Conservation (phyloP, 92 coral and sea anemone genomes). For the Zoanthus sansibaricus region DNA sequence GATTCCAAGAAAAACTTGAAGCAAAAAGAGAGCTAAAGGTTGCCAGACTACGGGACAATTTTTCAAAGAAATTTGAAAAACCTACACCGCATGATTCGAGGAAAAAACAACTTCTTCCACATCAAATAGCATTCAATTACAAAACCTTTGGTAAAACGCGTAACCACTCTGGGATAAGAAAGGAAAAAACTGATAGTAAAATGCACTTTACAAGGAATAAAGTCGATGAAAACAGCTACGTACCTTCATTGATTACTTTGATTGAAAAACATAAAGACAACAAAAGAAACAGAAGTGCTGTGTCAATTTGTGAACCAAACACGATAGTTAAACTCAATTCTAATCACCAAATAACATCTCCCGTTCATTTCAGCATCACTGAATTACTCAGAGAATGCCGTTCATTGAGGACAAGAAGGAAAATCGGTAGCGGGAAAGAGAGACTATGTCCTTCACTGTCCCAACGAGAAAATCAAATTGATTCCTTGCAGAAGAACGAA, state of each 20-base stretch:
- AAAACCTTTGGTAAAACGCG: not conserved
- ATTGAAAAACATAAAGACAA: not conserved
- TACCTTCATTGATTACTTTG: not conserved
- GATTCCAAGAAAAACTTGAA: conserved; percentile 33
- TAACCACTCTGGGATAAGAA: not conserved
- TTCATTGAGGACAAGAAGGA: conserved; percentile 21
- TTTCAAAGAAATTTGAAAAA: not conserved
- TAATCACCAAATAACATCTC: not conserved
- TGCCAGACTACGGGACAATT: conserved; percentile 6
- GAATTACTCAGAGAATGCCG: conserved; percentile 28
- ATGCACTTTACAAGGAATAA: not conserved
- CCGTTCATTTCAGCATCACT: not conserved
- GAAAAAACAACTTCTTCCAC: conserved; percentile 15
- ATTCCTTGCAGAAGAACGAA: not conserved
- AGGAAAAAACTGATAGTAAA: not conserved
- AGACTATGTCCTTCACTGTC: not conserved
- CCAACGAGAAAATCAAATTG: not conserved
- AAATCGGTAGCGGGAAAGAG: not conserved
- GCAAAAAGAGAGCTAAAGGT: conserved; percentile 3
- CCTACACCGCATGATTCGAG: not conserved
- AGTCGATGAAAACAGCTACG: not conserved
- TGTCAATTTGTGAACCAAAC: not conserved
- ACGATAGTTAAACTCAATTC: not conserved
- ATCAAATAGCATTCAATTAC: conserved; percentile 11
- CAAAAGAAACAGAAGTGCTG: not conserved